Conservation (phyloP, 2,888 invertebrate species). For the Autographa pulchrina region DNA sequence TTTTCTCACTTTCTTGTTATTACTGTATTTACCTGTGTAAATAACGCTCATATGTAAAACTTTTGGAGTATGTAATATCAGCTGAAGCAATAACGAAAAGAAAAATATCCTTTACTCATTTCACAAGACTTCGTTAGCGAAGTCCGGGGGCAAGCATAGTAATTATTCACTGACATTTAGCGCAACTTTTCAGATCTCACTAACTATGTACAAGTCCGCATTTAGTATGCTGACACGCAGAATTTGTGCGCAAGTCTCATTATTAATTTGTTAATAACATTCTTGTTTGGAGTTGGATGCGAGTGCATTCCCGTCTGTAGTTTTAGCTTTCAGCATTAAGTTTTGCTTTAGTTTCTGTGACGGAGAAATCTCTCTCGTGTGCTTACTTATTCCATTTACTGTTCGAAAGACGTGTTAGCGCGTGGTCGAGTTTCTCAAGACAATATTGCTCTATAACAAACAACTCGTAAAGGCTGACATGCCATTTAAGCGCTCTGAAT, state of each 20-base stretch:
- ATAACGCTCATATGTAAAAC: no score
- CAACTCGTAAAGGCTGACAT: slow-evolving; percentile 39
- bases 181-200: slow-evolving; percentile 44
- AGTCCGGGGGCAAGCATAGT: slow-evolving; percentile 32
- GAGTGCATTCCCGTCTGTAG: slow-evolving; percentile 66
- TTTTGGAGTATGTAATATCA: slow-evolving; percentile 4
- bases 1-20: no score
- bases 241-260: slow-evolving; percentile 52
- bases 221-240: slow-evolving; percentile 51
- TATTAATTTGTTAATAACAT: slow-evolving; percentile 61
- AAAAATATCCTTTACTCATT: slow-evolving; percentile 43
- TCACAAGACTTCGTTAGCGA: slow-evolving; percentile 43
- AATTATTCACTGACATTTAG: slow-evolving; percentile 58
- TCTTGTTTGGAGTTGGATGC: slow-evolving; percentile 62
- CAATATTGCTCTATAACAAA: slow-evolving; percentile 54
- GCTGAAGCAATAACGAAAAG: slow-evolving; percentile 23
- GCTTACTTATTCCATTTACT: slow-evolving; percentile 66
- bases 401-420: slow-evolving; percentile 57
- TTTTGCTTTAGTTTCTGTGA: slow-evolving; percentile 66
- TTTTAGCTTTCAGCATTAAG: slow-evolving; percentile 65
- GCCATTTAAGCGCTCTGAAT: slow-evolving; percentile 25
- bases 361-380: slow-evolving; percentile 61
- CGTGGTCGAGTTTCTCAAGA: slow-evolving; percentile 58
- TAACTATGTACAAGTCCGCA: slow-evolving; percentile 40
- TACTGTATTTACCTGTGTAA: no score